Base-by-base conservation (phyloP, 2,888 invertebrate species). In the Eretmocerus hayati region DNA sequence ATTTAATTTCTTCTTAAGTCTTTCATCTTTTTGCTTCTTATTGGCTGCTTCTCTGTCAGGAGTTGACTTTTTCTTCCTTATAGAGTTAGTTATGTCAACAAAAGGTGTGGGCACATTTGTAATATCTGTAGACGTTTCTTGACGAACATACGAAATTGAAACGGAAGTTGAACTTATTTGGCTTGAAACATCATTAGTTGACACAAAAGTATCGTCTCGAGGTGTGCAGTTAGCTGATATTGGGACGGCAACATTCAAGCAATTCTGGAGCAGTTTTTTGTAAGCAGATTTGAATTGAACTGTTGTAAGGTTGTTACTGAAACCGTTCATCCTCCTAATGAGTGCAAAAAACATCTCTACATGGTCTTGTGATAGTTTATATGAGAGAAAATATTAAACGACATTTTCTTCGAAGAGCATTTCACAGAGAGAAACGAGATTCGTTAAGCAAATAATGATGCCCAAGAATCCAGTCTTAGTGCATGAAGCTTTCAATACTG, bases 301-400 rank as follows among this genome's bases (percentile, higher is more conserved):
- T 0, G 46, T 54, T n/a, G 54, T 54, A 5, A 46, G 51, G 38
- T 54, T 54, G 13, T 51, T 46, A 9, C 13, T 46, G 30, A 40
- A 48, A 13, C 48, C 51, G 20, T 51, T 48, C 51, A 51, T 50
- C 19, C 46, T 23, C 26, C 48, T 37, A 20, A 54, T 52, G 5
- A 40, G 31, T 1, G 54, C 42, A 49, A 54, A 54, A 37, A 54
- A 42, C 46, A 46, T 54, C 38, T 52, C 52, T 11, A 49, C 41
- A n/a, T 49, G 52, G 20, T 54, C 54, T 42, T 54, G 54, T 2
- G 47, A 54, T 15, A 54, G 23, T 38, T 54, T 51, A 13, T 49
- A 54, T 1, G 33, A 39, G 40, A 55, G 41, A 18, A 50, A 11
- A 33, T 49, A 44, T 9, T 50, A 16, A 22, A 48, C 26, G 26